phyloP scores from a whole-genome alignment of 2,797 vertebrate genomes.

The Semaprochilodus insignis region DNA sequence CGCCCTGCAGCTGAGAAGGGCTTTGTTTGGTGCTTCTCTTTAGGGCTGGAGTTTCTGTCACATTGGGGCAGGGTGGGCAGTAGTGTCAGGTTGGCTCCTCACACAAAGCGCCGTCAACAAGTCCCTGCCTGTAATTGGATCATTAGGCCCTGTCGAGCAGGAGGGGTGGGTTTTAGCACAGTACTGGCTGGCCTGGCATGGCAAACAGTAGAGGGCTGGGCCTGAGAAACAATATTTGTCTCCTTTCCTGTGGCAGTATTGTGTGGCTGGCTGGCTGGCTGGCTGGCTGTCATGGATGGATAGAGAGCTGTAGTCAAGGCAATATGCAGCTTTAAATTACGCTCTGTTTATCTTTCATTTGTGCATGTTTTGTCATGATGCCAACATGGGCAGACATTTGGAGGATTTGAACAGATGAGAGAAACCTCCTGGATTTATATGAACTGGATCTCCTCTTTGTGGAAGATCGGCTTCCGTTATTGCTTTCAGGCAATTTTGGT shows the following conservation, averaged over 20 bases:
- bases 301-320: not conserved
- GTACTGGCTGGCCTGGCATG: constrained; percentile 57
- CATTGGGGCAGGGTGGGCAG: constrained; percentile 55
- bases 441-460: constrained; percentile 2
- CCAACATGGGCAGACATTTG: not conserved
- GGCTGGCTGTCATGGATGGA: constrained; percentile 25
- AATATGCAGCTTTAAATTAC: constrained; percentile 32
- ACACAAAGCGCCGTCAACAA: constrained; percentile 75
- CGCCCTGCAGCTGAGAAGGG: constrained; percentile 37
- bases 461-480: not conserved
- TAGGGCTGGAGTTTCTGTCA: constrained; percentile 57
- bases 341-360: constrained; percentile 15
- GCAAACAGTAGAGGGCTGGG: constrained; percentile 63
- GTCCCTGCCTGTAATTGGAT: constrained; percentile 80
- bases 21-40: constrained; percentile 57
- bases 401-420: constrained; percentile 1
- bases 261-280: constrained; percentile 5
- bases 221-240: constrained; percentile 45
- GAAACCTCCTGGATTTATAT: constrained; percentile 32
- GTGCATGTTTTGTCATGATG: not conserved
- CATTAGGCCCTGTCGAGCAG: constrained; percentile 71
- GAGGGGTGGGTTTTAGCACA: constrained; percentile 62
- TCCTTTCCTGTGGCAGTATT: constrained; percentile 40
- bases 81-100: constrained; percentile 68
- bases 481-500: constrained; percentile 4